Conservation (phyloP, 2,113 vertebrate species). For the Triplophysa rosa region DNA sequence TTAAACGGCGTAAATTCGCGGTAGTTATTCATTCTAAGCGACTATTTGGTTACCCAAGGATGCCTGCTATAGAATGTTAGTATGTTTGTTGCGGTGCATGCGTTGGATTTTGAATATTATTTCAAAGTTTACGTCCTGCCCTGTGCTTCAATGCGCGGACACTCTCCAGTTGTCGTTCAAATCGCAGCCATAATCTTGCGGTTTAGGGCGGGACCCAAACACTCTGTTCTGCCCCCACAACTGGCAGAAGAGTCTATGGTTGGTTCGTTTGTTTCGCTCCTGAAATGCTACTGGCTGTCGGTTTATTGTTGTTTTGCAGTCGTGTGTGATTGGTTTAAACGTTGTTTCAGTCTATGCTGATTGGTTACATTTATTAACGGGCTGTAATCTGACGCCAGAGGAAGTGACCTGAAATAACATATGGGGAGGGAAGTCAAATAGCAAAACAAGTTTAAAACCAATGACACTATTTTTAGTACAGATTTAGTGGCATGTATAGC, state of each 20-base stretch:
- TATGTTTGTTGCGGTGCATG: constrained; percentile 18
- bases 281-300: constrained; percentile 48
- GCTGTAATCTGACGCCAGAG: constrained; percentile 8
- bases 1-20: constrained; percentile 41
- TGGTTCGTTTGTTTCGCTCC: constrained; percentile 36
- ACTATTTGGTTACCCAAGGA: constrained; percentile 41
- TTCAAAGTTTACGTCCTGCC: constrained; percentile 63
- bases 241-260: constrained; percentile 15
- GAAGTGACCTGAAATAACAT: constrained; percentile 46
- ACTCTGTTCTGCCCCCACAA: constrained; percentile 56
- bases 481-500: background rate
- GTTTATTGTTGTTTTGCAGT: background rate
- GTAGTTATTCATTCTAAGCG: background rate
- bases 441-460: constrained; percentile 24
- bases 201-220: constrained; percentile 60
- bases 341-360: background rate
- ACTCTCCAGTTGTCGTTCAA: constrained; percentile 59
- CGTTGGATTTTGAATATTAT: constrained; percentile 49
- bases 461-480: constrained; percentile 21
- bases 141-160: constrained; percentile 49
- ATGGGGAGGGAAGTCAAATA: constrained; percentile 14
- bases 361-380: constrained; percentile 39
- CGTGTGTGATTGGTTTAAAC: constrained; percentile 54
- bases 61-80: constrained; percentile 42
- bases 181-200: constrained; percentile 79